Conservation (phyloP, 2,888 invertebrate genomes). For the Kuschelorhynchus macadamiae region DNA sequence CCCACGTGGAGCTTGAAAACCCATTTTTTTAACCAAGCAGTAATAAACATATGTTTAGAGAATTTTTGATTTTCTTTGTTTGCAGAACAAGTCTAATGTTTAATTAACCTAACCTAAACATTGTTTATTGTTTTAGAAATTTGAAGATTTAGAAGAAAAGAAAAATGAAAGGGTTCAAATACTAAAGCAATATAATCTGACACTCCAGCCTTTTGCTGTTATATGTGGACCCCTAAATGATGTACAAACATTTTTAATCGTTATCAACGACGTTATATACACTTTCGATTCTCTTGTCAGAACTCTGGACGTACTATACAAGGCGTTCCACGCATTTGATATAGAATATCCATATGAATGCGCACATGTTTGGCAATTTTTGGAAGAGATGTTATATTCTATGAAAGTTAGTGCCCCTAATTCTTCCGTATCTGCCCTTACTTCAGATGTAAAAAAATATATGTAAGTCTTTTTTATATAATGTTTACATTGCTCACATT, state of each 20-base stretch:
- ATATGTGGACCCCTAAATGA: neutral
- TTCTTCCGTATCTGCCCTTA: constrained; percentile 1
- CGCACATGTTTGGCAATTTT: constrained; percentile 5
- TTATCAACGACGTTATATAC: constrained; percentile 7
- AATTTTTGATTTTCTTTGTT: too few species aligned
- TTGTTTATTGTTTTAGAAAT: constrained; percentile 1
- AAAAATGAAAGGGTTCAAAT: neutral
- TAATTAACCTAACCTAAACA: too few species aligned
- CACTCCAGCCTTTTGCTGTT: constrained; percentile 10
- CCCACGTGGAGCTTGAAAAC: too few species aligned
- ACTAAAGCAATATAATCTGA: neutral
- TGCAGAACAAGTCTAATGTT: too few species aligned
- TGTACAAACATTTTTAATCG: neutral
- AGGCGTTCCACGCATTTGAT: neutral
- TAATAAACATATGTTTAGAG: too few species aligned
- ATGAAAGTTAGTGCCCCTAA: neutral
- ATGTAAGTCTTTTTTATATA: too few species aligned
- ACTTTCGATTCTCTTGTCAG: neutral
- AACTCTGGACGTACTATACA: neutral
- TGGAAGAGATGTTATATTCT: neutral
- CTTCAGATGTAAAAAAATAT: neutral
- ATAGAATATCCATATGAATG: constrained; percentile 10
- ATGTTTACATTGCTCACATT: too few species aligned
- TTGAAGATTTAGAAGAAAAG: constrained; percentile 5
- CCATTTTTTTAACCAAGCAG: too few species aligned